phyloP scores from a whole-genome alignment of 2,888 invertebrate genomes.

The Drosophila meridionalis region DNA sequence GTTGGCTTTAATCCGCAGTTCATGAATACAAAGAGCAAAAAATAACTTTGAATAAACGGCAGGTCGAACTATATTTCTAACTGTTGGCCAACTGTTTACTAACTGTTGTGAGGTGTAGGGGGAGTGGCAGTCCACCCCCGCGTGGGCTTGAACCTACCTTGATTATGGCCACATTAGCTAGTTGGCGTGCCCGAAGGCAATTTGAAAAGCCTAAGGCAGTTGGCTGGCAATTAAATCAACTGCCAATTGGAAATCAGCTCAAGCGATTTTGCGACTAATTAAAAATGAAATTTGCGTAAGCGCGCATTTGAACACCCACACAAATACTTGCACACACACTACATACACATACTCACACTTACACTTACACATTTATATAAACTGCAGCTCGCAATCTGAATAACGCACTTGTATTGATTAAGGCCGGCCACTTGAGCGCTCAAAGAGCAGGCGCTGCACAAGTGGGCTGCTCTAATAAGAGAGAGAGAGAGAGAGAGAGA shows the following conservation, averaged over 20 bases:
- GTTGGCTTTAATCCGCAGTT: constrained; percentile 33
- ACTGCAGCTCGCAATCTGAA: constrained; percentile 57
- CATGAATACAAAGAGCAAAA: constrained; percentile 5
- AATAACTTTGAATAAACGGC: constrained; percentile 26
- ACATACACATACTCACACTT: background rate
- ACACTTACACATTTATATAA: background rate
- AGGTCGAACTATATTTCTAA: constrained; percentile 20
- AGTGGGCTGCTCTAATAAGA: constrained; percentile 40
- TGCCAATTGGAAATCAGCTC: constrained; percentile 58
- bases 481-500: background rate
- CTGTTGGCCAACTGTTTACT: constrained; percentile 17
- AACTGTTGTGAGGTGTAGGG: background rate
- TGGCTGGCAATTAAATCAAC: constrained; percentile 65
- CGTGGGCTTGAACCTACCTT: constrained; percentile 29
- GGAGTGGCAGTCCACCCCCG: constrained; percentile 22
- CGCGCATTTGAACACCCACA: constrained; percentile 49
- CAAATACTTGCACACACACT: constrained; percentile 4
- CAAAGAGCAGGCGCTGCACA: constrained; percentile 48
- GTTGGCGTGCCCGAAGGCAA: constrained; percentile 70
- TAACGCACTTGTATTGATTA: constrained; percentile 67
- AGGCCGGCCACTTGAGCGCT: constrained; percentile 65
- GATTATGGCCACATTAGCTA: constrained; percentile 20
- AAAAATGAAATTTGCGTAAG: constrained; percentile 63
- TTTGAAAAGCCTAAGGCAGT: constrained; percentile 61
- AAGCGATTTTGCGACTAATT: constrained; percentile 66